Base-by-base conservation (phyloP, 2,113 vertebrate species). In the Phyllostomus discolor region DNA sequence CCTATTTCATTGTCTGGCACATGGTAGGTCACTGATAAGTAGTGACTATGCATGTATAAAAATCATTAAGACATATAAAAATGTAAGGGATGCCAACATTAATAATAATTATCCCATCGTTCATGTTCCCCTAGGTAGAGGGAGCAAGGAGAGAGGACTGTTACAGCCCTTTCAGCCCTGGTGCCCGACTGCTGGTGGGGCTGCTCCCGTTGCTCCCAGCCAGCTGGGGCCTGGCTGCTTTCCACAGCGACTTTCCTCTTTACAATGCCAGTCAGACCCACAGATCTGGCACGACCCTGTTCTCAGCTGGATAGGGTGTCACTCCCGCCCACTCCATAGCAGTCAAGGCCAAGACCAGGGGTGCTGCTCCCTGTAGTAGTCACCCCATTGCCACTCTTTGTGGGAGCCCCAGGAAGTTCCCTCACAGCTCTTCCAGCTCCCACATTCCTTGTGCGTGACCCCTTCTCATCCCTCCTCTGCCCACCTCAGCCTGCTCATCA, bases 21-120 rank as follows among this genome's bases (percentile, higher is more conserved):
- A 62, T 22, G 70, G 95, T 33, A 87, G 64, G 75, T 67, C 88
- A 81, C 43, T 88, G 90, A 95, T 87, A 84, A 85, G 62, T 22
- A 62, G 88, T 59, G 70, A 41, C 76, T 50, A 22, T 79, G 84
- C 28, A 41, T 50, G 6, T 64, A 78, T 78, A 82, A 88, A 94
- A 95, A 20, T 62, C 43, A 64, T 78, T 62, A 76, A 69, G 43
- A 75, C 84, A 67, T 35, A 72, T 33, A 14, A n/a, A 94, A 79
- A n/a, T 28, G 46, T 72, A 69, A 93, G 84, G 91, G 62, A 52
- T 48, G 66, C 43, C 11, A 17, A 43, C 83, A 52, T 76, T 46
- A 82, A 90, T 70, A 73, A 92, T 89, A 81, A 92, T 96, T 95
- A 86, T 35, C 79, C 54, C 2, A 0, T 88, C 62, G n/a, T 79